Conservation (phyloP, 2,888 invertebrate genomes). For the Ormia ochracea region DNA sequence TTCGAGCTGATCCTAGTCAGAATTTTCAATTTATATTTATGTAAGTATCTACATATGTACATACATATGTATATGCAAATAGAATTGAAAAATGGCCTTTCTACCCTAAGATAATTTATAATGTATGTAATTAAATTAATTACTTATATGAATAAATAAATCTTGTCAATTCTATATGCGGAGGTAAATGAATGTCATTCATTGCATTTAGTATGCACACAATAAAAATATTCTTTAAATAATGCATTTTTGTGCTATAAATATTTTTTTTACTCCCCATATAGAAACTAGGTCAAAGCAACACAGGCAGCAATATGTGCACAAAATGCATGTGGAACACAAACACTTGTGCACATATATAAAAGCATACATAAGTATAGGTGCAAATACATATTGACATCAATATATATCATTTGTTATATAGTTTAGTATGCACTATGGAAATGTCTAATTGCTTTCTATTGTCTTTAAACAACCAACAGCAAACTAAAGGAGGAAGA, state of each 20-base stretch:
- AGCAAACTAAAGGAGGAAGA: conserved; percentile 1
- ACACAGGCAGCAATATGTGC: conserved; percentile 19
- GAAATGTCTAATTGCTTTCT: conserved; percentile 7
- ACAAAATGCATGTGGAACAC: background rate
- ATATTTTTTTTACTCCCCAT: conserved; percentile 3
- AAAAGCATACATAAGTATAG: background rate
- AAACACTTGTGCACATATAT: background rate
- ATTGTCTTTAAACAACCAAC: background rate
- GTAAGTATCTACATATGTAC: no score
- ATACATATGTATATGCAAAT: background rate
- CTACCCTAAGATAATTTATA: background rate
- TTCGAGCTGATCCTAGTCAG: no score
- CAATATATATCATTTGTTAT: background rate
- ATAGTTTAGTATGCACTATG: background rate
- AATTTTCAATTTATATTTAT: no score
- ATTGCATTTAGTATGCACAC: conserved; percentile 6
- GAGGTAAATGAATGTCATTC: conserved; percentile 29
- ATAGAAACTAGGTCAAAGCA: conserved; percentile 30
- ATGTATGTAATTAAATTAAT: background rate
- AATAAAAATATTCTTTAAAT: background rate
- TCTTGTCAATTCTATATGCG: conserved; percentile 19
- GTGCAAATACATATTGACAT: background rate
- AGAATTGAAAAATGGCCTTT: no score
- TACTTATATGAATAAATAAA: conserved; percentile 25
- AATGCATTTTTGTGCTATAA: conserved; percentile 15